phyloP scores from a whole-genome alignment of 2,797 vertebrate species.

The Potorous gilbertii region DNA sequence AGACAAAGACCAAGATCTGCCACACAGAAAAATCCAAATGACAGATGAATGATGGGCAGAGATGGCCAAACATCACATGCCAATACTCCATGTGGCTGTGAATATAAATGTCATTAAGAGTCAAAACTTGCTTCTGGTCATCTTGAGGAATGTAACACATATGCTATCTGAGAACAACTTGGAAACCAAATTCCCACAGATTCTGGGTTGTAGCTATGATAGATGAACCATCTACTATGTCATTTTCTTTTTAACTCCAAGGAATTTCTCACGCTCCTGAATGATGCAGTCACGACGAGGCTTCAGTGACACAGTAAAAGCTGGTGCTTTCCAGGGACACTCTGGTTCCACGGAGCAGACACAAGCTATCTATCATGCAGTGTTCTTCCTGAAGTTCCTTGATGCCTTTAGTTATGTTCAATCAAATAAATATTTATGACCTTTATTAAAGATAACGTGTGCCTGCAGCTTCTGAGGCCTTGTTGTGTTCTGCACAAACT shows the following conservation, averaged over 20 bases:
- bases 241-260: conserved; percentile 49
- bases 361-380: background rate
- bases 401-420: background rate
- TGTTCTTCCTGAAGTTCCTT: background rate
- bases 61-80: conserved; percentile 10
- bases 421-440: background rate
- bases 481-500: background rate
- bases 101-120: conserved; percentile 31
- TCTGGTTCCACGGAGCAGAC: background rate
- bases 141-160: conserved; percentile 45
- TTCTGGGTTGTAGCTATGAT: conserved; percentile 14
- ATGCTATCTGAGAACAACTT: conserved; percentile 53
- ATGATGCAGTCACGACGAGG: conserved; percentile 17
- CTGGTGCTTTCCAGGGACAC: background rate
- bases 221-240: conserved; percentile 53
- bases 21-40: conserved; percentile 22
- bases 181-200: conserved; percentile 64
- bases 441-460: background rate
- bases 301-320: conserved; percentile 5
- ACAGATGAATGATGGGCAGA: conserved; percentile 23
- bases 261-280: conserved; percentile 43
- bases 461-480: background rate
- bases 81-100: conserved; percentile 27
- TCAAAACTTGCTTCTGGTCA: conserved; percentile 18
- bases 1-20: background rate